phyloP scores from a whole-genome alignment of 2,113 vertebrate species.

The Hoplias malabaricus region DNA sequence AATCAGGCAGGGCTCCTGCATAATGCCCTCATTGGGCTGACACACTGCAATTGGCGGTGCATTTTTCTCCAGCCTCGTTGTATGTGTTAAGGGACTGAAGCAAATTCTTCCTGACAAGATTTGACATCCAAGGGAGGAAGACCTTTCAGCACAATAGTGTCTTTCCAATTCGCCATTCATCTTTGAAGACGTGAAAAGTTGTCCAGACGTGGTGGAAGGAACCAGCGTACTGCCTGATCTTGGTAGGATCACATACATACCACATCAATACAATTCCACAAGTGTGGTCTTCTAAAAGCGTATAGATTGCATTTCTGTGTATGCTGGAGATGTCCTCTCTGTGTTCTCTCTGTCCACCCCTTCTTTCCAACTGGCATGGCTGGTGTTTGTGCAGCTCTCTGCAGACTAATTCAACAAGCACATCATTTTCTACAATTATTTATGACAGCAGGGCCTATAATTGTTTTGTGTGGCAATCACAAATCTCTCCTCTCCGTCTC shows the following conservation, averaged over 20 bases:
- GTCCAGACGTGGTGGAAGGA: background rate
- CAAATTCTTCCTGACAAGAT: slow-evolving; percentile 36
- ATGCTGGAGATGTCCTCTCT: background rate
- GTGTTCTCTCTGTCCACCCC: background rate
- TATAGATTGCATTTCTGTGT: background rate
- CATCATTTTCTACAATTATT: slow-evolving; percentile 31
- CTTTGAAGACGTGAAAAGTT: background rate
- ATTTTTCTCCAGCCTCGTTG: slow-evolving; percentile 16
- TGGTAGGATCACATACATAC: background rate
- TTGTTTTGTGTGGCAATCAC: slow-evolving; percentile 28
- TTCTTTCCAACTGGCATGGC: background rate
- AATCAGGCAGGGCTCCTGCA: slow-evolving; percentile 41
- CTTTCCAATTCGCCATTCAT: slow-evolving; percentile 1
- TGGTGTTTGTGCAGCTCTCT: background rate
- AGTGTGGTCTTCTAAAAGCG: too few relatives aligned
- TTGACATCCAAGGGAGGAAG: slow-evolving; percentile 24
- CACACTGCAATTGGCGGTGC: slow-evolving; percentile 7
- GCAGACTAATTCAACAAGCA: slow-evolving; percentile 19
- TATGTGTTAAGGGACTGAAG: slow-evolving; percentile 17
- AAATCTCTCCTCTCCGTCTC: slow-evolving; percentile 34
- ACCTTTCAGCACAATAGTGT: slow-evolving; percentile 28
- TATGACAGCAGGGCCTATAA: slow-evolving; percentile 19
- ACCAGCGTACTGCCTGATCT: background rate
- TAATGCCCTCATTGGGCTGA: slow-evolving; percentile 37
- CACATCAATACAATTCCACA: background rate